These are phyloP conservation scores for Callyntrura sp. DNA, from an alignment of 2,888 invertebrate species.

Conservation along the genomic window DNA sequence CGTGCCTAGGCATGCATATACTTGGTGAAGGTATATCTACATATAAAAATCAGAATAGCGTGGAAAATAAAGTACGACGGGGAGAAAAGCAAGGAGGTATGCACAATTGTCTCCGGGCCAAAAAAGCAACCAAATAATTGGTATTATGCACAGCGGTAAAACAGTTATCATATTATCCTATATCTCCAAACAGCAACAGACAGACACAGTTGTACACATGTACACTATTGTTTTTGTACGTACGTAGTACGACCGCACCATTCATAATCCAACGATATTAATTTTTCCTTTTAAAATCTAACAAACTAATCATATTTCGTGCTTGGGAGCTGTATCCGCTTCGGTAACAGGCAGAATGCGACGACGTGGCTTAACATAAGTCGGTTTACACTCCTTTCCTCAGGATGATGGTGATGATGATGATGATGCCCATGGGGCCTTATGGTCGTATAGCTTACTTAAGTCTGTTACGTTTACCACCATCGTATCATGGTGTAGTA, in stretches of 20 bases:
- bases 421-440: constrained; percentile 55
- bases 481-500: constrained; percentile 21
- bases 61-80: constrained; percentile 57
- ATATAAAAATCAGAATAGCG: constrained; percentile 52
- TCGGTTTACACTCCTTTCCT: background rate
- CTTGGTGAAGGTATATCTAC: background rate
- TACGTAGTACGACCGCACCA: background rate
- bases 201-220: background rate
- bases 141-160: constrained; percentile 61
- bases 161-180: constrained; percentile 40
- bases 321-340: constrained; percentile 68
- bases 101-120: constrained; percentile 66
- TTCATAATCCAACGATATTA: constrained; percentile 47
- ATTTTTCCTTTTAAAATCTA: constrained; percentile 57
- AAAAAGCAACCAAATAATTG: constrained; percentile 43
- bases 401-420: constrained; percentile 1
- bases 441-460: constrained; percentile 66
- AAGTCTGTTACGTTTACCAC: constrained; percentile 53
- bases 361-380: background rate
- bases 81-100: constrained; percentile 34
- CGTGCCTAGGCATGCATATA: background rate
- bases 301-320: constrained; percentile 70
- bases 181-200: background rate
- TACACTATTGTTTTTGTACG: background rate
- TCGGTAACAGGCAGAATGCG: constrained; percentile 7